A percentile compares a stretch with the other conserved stretches of the same genome.
Evolutionary conservation across 1,140 invertebrate species (phyloP).

Genomic region (Phymastichus coffea): DNA sequence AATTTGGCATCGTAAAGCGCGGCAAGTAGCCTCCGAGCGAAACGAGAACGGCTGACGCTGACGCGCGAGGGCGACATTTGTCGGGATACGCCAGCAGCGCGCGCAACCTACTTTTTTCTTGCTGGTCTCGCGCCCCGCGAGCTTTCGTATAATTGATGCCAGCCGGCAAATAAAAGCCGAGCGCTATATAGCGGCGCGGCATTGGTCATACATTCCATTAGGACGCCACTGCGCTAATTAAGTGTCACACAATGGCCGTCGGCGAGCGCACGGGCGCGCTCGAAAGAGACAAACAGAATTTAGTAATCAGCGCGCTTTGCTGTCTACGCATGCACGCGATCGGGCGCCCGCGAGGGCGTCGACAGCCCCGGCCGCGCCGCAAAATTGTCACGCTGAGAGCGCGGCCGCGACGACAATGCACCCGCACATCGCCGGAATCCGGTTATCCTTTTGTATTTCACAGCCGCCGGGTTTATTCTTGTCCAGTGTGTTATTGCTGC

Average conservation of each 20-base stretch:
- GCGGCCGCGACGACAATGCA: too few relatives aligned
- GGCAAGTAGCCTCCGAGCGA: too few relatives aligned
- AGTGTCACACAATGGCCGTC: neutral
- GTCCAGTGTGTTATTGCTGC: too few relatives aligned
- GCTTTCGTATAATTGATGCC: conserved; percentile 2
- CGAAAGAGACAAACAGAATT: conserved; percentile 21
- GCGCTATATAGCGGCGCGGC: neutral
- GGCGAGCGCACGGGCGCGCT: neutral
- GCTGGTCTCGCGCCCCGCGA: neutral
- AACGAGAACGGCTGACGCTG: too few relatives aligned
- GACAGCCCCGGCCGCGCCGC: too few relatives aligned
- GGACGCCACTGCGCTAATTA: conserved; percentile 5
- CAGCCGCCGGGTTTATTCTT: too few relatives aligned
- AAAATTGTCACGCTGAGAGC: neutral
- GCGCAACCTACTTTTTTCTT: neutral
- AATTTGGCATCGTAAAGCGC: too few relatives aligned
- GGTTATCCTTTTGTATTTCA: too few relatives aligned
- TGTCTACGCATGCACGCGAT: too few relatives aligned
- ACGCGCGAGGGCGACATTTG: too few relatives aligned
- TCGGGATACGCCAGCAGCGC: too few relatives aligned
- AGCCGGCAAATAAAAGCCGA: conserved; percentile 5
- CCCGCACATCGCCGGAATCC: too few relatives aligned
- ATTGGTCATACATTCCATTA: conserved; percentile 16
- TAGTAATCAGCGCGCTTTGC: conserved; percentile 11
- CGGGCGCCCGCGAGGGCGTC: neutral